Evolutionary conservation across 2,797 vertebrate species (phyloP).

Genomic region (Gobio occitaniae): DNA sequence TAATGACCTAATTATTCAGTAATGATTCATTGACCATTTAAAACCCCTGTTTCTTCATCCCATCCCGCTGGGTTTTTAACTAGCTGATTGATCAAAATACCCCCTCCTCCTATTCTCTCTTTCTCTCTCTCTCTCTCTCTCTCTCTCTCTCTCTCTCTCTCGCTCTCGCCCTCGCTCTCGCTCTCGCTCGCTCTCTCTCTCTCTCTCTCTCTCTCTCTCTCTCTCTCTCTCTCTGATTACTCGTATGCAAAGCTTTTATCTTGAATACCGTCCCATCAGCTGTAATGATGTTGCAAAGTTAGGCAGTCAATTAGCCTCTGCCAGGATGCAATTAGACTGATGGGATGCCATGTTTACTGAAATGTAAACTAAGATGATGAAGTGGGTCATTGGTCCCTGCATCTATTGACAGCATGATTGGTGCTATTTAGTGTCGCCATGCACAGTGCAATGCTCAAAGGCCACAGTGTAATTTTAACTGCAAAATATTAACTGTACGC

Average conservation of each 20-base stretch:
- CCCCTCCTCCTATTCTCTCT: slow-evolving; percentile 3
- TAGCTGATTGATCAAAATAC: slow-evolving; percentile 47
- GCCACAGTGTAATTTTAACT: no score
- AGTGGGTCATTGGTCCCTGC: slow-evolving; percentile 17
- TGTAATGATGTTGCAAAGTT: slow-evolving; percentile 42
- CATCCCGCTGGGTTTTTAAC: slow-evolving; percentile 45
- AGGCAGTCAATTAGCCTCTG: slow-evolving; percentile 50
- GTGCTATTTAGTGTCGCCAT: not conserved
- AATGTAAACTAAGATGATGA: slow-evolving; percentile 33
- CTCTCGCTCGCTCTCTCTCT: slow-evolving; percentile 10
- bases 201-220: not conserved
- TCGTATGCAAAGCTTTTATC: slow-evolving; percentile 39
- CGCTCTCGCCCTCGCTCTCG: slow-evolving; percentile 2
- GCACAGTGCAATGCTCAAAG: not conserved
- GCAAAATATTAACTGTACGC: no score
- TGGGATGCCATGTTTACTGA: slow-evolving; percentile 36
- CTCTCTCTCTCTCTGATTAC: slow-evolving; percentile 36
- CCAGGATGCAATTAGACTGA: slow-evolving; percentile 52
- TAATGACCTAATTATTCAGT: slow-evolving; percentile 51
- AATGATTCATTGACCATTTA: slow-evolving; percentile 49
- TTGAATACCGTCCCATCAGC: slow-evolving; percentile 35
- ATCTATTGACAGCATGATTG: slow-evolving; percentile 30
- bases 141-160: not conserved
- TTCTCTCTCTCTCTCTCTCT: slow-evolving; percentile 9
- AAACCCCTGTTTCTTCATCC: slow-evolving; percentile 35